Percentiles rank a stretch among this genome's conserved stretches.
phyloP scores from a whole-genome alignment of 1,140 invertebrate species.

The Drosophila pallidifrons region DNA sequence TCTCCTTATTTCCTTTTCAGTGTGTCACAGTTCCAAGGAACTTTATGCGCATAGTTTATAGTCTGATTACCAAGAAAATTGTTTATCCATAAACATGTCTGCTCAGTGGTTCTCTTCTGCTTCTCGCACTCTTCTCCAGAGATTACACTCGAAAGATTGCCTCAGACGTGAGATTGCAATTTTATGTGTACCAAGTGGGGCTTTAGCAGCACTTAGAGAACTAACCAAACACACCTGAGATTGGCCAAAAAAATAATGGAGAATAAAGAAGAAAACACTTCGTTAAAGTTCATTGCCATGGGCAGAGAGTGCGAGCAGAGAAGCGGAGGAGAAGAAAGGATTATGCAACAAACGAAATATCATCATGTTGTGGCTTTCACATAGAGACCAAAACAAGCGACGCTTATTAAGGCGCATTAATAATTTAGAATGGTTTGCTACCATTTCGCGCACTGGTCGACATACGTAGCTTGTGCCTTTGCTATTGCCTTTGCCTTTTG shows the following conservation, averaged over 20 bases:
- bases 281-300: conserved; percentile 72
- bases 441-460: conserved; percentile 58
- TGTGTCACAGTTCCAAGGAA: background rate
- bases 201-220: conserved; percentile 27
- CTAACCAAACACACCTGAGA: conserved; percentile 14
- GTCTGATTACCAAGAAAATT: conserved; percentile 67
- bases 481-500: background rate
- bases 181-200: conserved; percentile 67
- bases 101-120: conserved; percentile 25
- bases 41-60: conserved; percentile 7
- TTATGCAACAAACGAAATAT: conserved; percentile 82
- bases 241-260: conserved; percentile 23
- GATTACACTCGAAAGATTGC: conserved; percentile 77
- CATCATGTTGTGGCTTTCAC: conserved; percentile 66
- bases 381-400: conserved; percentile 58
- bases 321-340: conserved; percentile 49
- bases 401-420: conserved; percentile 75
- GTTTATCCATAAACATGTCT: conserved; percentile 56
- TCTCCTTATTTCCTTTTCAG: background rate
- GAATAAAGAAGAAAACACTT: conserved; percentile 21
- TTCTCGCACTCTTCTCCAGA: conserved; percentile 19
- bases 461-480: conserved; percentile 29
- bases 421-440: conserved; percentile 77
- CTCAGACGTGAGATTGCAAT: conserved; percentile 73
- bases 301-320: background rate